A percentile compares a stretch with the other conserved stretches of the same genome.
phyloP scores from a whole-genome alignment of 2,888 invertebrate species.

The Gryllus longicercus region DNA sequence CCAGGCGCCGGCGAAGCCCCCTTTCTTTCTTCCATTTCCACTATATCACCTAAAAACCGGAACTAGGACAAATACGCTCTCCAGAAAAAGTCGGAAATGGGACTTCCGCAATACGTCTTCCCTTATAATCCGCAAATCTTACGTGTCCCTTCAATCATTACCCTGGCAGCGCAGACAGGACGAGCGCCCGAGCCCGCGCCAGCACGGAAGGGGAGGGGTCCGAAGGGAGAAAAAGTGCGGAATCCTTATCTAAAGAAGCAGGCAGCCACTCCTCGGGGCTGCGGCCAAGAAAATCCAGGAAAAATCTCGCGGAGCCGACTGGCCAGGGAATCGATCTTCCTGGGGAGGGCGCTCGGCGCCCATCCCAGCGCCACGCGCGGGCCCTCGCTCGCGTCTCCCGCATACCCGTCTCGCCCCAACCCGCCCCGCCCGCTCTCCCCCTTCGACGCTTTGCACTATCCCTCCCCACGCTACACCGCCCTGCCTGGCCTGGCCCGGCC shows the following conservation, averaged over 20 bases:
- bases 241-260: slow-evolving; percentile 17
- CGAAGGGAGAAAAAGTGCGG: background rate
- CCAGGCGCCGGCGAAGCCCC: too few relatives aligned
- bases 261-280: background rate
- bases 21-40: too few relatives aligned
- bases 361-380: too few relatives aligned
- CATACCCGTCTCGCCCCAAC: too few relatives aligned
- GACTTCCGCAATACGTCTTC: slow-evolving; percentile 9
- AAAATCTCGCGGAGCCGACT: slow-evolving; percentile 17
- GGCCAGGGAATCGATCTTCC: background rate
- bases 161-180: background rate
- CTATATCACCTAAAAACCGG: too few relatives aligned
- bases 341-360: background rate
- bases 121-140: background rate
- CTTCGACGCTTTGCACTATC: accelerated
- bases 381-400: too few relatives aligned
- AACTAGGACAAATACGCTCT: background rate
- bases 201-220: slow-evolving; percentile 6
- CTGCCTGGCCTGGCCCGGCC: too few relatives aligned
- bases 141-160: background rate
- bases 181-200: background rate
- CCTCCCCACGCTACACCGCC: too few relatives aligned
- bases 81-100: background rate
- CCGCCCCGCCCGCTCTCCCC: too few relatives aligned
- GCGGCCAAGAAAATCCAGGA: background rate